Evolutionary conservation across 2,797 vertebrate species (phyloP).

Genomic region (Dendrocincla fuliginosa): DNA sequence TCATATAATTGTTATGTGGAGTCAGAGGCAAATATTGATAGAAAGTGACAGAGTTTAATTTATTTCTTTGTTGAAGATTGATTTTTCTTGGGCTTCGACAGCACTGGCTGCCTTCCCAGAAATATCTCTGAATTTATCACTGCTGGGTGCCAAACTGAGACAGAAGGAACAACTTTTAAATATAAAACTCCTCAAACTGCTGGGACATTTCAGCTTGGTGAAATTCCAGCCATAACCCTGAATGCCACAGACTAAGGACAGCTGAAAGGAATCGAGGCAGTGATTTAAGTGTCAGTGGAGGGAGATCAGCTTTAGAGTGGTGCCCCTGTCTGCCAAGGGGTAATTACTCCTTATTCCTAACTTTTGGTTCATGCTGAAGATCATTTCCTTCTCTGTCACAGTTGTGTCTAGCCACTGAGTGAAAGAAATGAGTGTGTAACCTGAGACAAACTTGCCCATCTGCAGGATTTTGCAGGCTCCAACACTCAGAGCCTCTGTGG

Average conservation of each 20-base stretch:
- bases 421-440: not conserved
- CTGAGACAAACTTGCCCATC: not conserved
- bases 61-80: constrained; percentile 57
- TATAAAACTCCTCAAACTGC: not conserved
- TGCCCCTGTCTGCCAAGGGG: not conserved
- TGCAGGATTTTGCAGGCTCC: not conserved
- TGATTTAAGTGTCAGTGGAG: not conserved
- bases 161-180: constrained; percentile 27
- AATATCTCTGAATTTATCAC: constrained; percentile 51
- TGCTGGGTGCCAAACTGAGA: not conserved
- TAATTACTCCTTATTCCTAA: not conserved
- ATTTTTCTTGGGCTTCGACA: constrained; percentile 48
- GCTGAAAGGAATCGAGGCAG: not conserved
- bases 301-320: not conserved
- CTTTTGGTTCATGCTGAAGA: not conserved
- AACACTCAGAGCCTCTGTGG: not conserved
- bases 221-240: not conserved
- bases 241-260: not conserved
- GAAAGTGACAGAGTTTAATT: constrained; percentile 43
- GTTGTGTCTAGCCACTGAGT: not conserved
- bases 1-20: constrained; percentile 15
- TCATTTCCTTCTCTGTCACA: not conserved
- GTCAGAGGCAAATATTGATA: constrained; percentile 64
- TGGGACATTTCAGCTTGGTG: not conserved
- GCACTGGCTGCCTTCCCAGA: constrained; percentile 59